phyloP scores from a whole-genome alignment of 2,888 invertebrate genomes.

The Pammene aurita region DNA sequence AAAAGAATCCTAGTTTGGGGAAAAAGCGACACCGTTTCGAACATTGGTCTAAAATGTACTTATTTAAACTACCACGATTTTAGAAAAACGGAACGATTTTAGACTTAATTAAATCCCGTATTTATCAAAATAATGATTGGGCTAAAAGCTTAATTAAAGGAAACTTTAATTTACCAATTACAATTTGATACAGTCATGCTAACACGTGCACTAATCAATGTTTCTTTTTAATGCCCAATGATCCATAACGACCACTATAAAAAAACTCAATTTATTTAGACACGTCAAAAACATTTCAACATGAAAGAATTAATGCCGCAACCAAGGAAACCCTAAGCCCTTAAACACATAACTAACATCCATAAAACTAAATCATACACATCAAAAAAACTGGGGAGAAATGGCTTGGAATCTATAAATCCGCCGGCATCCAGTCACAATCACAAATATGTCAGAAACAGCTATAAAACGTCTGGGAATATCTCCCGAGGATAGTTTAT shows the following conservation, averaged over 20 bases:
- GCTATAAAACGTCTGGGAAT: constrained; percentile 69
- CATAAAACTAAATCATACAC: constrained; percentile 65
- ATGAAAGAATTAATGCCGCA: constrained; percentile 23
- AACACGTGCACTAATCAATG: constrained; percentile 13
- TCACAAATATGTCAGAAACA: constrained; percentile 81
- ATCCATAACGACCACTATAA: not conserved
- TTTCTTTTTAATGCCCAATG: not conserved
- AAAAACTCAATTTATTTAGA: constrained; percentile 21
- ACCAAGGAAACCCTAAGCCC: constrained; percentile 21
- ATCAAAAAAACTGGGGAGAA: constrained; percentile 63
- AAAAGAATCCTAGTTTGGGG: no score
- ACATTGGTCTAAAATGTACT: no score
- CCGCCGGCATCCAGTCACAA: constrained; percentile 62
- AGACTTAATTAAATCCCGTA: no score
- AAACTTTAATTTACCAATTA: constrained; percentile 7
- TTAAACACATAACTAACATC: constrained; percentile 46
- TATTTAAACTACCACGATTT: no score
- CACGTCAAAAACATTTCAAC: constrained; percentile 25
- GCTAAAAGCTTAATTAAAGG: constrained; percentile 4
- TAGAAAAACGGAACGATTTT: no score
- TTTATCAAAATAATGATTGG: no score
- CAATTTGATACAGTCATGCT: constrained; percentile 11
- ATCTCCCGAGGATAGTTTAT: constrained; percentile 74
- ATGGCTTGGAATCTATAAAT: constrained; percentile 76
- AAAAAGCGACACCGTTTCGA: no score